phyloP scores from a whole-genome alignment of 2,888 invertebrate species.

The Syrphus vitripennis region DNA sequence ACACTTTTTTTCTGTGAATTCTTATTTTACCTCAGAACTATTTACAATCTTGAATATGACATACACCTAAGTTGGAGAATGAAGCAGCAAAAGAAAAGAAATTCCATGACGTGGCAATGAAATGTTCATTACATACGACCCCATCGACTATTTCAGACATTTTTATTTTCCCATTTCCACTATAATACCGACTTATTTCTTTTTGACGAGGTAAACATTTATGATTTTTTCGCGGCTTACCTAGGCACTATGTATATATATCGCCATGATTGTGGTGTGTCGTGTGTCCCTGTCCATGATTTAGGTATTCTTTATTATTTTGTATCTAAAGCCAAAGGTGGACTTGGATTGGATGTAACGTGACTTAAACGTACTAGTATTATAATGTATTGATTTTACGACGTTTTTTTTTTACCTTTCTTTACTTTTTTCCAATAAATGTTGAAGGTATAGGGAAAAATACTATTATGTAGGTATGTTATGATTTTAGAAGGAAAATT shows the following conservation, averaged over 20 bases:
- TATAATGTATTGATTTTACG: conserved; percentile 13
- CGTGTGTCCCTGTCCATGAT: not conserved
- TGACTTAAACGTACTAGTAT: conserved; percentile 12
- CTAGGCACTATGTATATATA: not conserved
- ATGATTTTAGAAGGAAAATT: conserved; percentile 39
- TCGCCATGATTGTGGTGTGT: not conserved
- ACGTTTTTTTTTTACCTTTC: not conserved
- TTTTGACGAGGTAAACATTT: conserved; percentile 26
- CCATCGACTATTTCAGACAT: not conserved
- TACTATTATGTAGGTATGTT: not conserved
- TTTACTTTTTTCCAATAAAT: not conserved
- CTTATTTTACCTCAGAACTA: not conserved
- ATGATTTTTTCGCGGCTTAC: conserved; percentile 35
- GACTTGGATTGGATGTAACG: not conserved
- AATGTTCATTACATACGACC: conserved; percentile 65
- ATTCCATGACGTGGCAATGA: conserved; percentile 56
- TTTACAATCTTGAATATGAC: not conserved
- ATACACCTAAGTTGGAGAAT: not conserved
- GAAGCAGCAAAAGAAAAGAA: not conserved
- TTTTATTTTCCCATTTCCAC: conserved; percentile 5
- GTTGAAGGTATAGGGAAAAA: not conserved
- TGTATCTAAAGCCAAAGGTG: not conserved
- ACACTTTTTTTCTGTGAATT: not conserved
- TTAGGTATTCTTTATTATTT: not conserved
- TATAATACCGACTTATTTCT: not conserved